phyloP scores from a whole-genome alignment of 2,888 invertebrate genomes.

The Tholera decimalis region DNA sequence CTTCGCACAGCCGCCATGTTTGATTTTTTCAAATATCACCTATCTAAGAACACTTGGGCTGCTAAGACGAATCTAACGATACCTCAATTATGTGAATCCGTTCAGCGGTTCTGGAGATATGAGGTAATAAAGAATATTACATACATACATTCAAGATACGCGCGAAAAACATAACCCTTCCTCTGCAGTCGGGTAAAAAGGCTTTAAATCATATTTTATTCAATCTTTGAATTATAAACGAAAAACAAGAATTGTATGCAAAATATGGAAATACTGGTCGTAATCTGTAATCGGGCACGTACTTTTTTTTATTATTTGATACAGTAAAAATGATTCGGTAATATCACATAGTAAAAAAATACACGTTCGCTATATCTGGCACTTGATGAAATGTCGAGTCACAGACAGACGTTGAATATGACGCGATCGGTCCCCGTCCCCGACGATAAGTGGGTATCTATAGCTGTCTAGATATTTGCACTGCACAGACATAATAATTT shows the following conservation, averaged over 20 bases:
- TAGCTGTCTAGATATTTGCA: slow-evolving; percentile 43
- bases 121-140: too few relatives aligned
- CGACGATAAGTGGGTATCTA: slow-evolving; percentile 16
- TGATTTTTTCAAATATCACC: too few relatives aligned
- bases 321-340: background rate
- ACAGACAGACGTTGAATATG: slow-evolving; percentile 48
- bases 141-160: too few relatives aligned
- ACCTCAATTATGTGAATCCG: too few relatives aligned
- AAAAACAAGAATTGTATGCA: background rate
- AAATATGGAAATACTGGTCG: background rate
- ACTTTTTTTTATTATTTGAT: background rate
- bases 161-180: too few relatives aligned
- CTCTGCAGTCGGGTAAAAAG: too few relatives aligned
- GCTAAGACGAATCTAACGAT: too few relatives aligned
- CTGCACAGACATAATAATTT: slow-evolving; percentile 16
- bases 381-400: slow-evolving; percentile 46
- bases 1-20: too few relatives aligned
- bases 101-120: too few relatives aligned
- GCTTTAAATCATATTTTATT: background rate
- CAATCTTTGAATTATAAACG: background rate
- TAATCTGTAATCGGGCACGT: too few relatives aligned
- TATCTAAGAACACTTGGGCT: too few relatives aligned
- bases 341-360: too few relatives aligned
- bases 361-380: slow-evolving; percentile 12
- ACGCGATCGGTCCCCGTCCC: slow-evolving; percentile 24